Base-by-base conservation (phyloP, 2,113 vertebrate species). In the Leptobrachium ailaonicum region DNA sequence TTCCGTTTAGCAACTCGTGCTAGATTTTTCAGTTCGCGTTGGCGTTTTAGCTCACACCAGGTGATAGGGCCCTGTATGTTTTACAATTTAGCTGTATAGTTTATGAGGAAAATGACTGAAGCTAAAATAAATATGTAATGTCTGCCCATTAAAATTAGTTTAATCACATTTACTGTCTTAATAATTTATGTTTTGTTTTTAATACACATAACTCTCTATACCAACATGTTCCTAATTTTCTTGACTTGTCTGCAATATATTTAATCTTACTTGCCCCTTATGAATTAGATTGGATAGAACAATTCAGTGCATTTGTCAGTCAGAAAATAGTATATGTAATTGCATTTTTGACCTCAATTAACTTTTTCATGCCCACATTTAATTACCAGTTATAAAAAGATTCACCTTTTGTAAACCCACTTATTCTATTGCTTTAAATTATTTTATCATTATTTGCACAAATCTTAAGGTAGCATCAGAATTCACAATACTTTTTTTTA, bases 281-380 rank as follows among this genome's bases (percentile, higher is more conserved):
- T 50, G 8, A 50, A 40, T 74, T 84, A 10, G 83, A 88, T 4
- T 50, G 4, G 4, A 50, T 72, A 86, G 76, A 79, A 89, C 82
- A 79, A 74, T 85, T 86, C 83, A 88, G 85, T 88, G 85, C 85
- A 85, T 90, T 80, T 90, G 90, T 94, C 89, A 87, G 83, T 82
- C 82, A 77, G 53, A 69, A 92, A 92, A 92, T 92, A 87, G 84
- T 90, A 93, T 85, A 86, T 87, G 90, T 87, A 90, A 93, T 92
- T 92, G 86, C 76, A 84, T 88, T 85, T 90, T 83, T 93, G 88
- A 90, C 92, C 93, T 94, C 94, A 94, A 94, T 95, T 95, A 96
- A 87, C 94, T 90, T 92, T 89, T 92, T 91, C 86, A 93, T 92
- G 93, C 86, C 85, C 88, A 91, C 86, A 90, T 94, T 94, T 94